Base-by-base conservation (phyloP, 2,797 vertebrate species). In the Antrozous pallidus region DNA sequence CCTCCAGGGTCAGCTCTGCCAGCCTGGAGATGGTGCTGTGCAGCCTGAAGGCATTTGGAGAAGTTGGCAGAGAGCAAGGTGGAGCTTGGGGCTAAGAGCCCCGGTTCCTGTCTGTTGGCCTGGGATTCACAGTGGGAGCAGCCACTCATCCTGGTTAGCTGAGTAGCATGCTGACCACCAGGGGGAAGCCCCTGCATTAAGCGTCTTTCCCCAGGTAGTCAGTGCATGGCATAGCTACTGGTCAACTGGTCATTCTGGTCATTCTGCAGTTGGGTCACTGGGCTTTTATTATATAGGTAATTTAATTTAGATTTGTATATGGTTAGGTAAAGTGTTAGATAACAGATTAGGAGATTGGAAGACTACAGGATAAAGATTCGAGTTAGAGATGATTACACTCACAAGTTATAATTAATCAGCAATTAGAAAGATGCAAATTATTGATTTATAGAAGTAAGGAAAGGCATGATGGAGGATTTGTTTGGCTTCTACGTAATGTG, bases 1-100 rank as follows among this genome's bases (percentile, higher is more conserved):
- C 58, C 28, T 61, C 28, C 58, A 14, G 28, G 28, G 12, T 61
- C 28, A 61, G 11, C 58, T 61, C 26, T 61, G 58, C 28, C 13
- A 26, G 54, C 3, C 54, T 4, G 2, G 56, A 6, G 56, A 5
- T 2, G 2, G 58, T 2, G 2, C 58, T 61, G 58, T 6, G 2
- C 13, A 58, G 28, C 56, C 12, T 61, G 56, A 31, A 5, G 28
- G 28, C 2, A 1, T 61, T 61, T 0, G 6, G 2, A 31, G 28
- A 12, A 61, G 58, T 1, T 61, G 2, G 28, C 28, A 31, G 58
- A 61, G 56, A 61, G 58, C 12, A 0, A 61, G 58, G 28, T 31
- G 26, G 28, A 61, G 28, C 28, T 12, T 61, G 58, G 12, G 58
- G 58, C 26, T 28, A 61, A 28, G 28, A 61, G 5, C 56, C 26